Conservation (phyloP, 2,797 vertebrate genomes). For the Micropoecilia bifurca region DNA sequence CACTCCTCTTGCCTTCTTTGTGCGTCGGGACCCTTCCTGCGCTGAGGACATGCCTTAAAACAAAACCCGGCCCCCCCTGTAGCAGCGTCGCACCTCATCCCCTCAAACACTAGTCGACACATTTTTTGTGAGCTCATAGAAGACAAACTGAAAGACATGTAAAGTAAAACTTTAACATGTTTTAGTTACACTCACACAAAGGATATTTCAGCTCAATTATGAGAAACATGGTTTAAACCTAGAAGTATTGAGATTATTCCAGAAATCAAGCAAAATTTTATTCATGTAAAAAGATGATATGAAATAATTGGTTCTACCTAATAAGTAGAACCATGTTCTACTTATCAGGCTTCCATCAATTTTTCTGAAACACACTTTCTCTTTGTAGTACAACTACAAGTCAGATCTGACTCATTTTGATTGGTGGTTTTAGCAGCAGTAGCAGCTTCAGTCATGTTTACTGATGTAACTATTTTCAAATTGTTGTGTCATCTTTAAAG, state of each 20-base stretch:
- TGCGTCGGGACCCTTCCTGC: conserved; percentile 68
- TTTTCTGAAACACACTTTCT: conserved; percentile 19
- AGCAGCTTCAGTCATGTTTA: conserved; percentile 32
- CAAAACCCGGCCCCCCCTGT: conserved; percentile 27
- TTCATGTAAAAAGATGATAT: conserved; percentile 1
- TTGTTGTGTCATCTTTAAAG: conserved; percentile 29
- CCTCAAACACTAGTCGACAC: conserved; percentile 34
- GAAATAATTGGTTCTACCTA: conserved; percentile 15
- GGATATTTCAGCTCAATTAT: conserved; percentile 42
- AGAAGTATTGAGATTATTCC: conserved; percentile 22
- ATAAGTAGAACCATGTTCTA: conserved; percentile 15
- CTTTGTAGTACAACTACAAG: conserved; percentile 47
- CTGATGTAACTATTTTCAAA: conserved; percentile 32
- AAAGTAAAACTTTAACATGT: conserved; percentile 42
- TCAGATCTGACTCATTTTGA: conserved; percentile 37
- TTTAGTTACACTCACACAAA: conserved; percentile 44
- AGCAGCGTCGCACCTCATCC: conserved; percentile 23
- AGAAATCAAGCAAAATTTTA: conserved; percentile 36
- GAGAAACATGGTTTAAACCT: conserved; percentile 23
- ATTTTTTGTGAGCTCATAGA: conserved; percentile 29
- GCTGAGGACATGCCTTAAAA: conserved; percentile 76
- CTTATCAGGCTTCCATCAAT: conserved; percentile 55
- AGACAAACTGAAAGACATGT: conserved; percentile 60
- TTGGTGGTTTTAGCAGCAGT: conserved; percentile 32
- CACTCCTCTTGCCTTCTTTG: conserved; percentile 60